Evolutionary conservation across 2,113 vertebrate species (phyloP), one percentile per base, ranked within the genome.

Genomic region (Clarias batrachus): DNA sequence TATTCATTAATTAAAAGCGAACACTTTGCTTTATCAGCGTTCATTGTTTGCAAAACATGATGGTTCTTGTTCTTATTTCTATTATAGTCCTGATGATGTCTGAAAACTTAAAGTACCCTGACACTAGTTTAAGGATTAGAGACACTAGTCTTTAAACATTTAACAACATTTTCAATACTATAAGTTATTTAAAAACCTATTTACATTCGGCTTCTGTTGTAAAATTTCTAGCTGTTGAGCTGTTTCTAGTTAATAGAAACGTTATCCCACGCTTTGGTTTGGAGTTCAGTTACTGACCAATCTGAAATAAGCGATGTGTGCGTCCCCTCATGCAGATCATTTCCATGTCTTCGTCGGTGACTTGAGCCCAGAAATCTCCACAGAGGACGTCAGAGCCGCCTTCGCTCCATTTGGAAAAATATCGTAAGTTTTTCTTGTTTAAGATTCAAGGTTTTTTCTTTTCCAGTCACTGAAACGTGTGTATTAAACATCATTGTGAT

Each of bases 341-440:
- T 99, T 99, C 96, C 98, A 99, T 65, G 98, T 99, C 90, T 99
- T 99, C 89, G 98, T 99, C 4, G 98, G 98, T 91, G 98, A 99
- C 95, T 96, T 99, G 89, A 99, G 98, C 87, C 98, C 98, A 68
- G 98, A 99, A 96, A 99, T 99, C 88, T 98, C 97, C 83, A 99
- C 98, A 70, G 98, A 99, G 93, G 98, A 99, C 62, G 98, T 99
- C 93, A 98, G 97, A 95, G 97, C 97, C 89, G 98, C 98, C 84
- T 99, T 99, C 84, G 97, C 97, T 2, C 98, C 98, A 0, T 99
- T 99, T 81, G 98, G 98, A 90, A 98, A 97, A 92, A 99, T 99
- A 96, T 99, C 98, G 98, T 99, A 96, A 97, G 98, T 98, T 37
- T 33, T 37, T 0, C 4, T 60, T 0, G 0, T 79, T 76, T 77